Percentiles rank a stretch among this genome's conserved stretches.
phyloP scores from a whole-genome alignment of 2,888 invertebrate genomes.

The Linhomoeus sp. region DNA sequence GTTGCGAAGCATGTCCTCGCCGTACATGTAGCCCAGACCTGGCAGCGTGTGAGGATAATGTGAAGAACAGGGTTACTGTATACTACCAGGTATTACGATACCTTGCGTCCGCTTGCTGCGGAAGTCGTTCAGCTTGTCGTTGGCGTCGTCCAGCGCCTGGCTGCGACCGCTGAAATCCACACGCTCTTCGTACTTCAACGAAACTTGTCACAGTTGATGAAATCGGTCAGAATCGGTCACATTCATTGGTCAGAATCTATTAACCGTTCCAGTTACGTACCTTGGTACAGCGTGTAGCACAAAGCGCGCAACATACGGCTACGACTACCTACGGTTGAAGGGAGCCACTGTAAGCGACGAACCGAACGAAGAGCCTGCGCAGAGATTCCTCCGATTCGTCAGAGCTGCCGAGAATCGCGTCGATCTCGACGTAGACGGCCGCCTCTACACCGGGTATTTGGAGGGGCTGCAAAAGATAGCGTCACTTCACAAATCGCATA shows the following conservation, averaged over 20 bases:
- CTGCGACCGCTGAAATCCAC: conserved; percentile 47
- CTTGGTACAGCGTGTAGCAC: no score
- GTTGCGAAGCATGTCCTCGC: conserved; percentile 45
- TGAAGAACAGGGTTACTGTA: background rate
- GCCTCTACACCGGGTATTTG: background rate
- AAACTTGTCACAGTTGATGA: no score
- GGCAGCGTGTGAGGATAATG: conserved; percentile 3
- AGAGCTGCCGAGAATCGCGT: conserved; percentile 20
- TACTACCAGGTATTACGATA: conserved; percentile 5
- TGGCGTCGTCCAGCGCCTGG: conserved; percentile 54
- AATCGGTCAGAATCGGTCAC: no score
- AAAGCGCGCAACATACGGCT: no score
- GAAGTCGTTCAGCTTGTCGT: conserved; percentile 58
- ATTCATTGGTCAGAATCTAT: no score
- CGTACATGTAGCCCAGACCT: conserved; percentile 71
- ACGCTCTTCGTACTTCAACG: no score
- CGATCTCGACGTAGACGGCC: conserved; percentile 17
- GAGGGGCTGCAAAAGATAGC: background rate
- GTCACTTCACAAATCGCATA: conserved; percentile 42
- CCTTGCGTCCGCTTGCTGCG: conserved; percentile 62
- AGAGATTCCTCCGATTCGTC: no score
- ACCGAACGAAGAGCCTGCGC: no score
- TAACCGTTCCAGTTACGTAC: no score
- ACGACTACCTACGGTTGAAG: no score
- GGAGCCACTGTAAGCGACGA: no score